Evolutionary conservation across 2,797 vertebrate species (phyloP), one percentile per base, ranked within the genome.

Genomic region (Myripristis jacobus): DNA sequence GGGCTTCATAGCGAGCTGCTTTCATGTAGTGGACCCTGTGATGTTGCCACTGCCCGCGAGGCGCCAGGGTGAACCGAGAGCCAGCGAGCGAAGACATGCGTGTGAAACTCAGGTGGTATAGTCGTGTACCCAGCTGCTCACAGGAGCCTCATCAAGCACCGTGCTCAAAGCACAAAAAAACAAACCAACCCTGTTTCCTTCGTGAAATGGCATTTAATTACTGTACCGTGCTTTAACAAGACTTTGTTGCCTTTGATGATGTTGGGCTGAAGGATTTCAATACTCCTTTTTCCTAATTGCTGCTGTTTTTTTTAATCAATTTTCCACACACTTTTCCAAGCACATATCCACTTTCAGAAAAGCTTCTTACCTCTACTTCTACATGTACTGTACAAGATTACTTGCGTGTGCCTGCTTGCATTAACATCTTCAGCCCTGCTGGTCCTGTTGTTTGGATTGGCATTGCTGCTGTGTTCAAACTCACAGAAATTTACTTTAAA

Each of bases 61-160:
- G 79, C 70, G 85, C 77, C 75, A 55, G 75, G 75, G 56, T 7
- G 59, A 75, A 82, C 74, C 76, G 59, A 84, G 27, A 74, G 73
- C 65, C 16, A 63, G 79, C 73, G 63, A 25, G 41, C 25, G 24
- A 70, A 62, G 54, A 70, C 75, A 61, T 69, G 59, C 27, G 24
- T 78, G 56, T 72, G 73, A 86, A 90, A 87, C 91, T 92, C 92
- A 90, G 91, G 90, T 91, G 91, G 84, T 71, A 0, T 34, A 41
- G 75, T 51, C 21, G 66, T 69, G 87, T 58, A 73, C 88, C 75
- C 91, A 92, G 88, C 87, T 92, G 89, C 85, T 85, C 34, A 0
- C 73, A 47, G 75, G 79, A 51, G 71, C 66, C 64, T 74, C 75
- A 81, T 85, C 56, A 79, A 83, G 73, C 44, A 64, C 66, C 50